Conservation (phyloP, 2,888 invertebrate species). For the Heliconius hortense region DNA sequence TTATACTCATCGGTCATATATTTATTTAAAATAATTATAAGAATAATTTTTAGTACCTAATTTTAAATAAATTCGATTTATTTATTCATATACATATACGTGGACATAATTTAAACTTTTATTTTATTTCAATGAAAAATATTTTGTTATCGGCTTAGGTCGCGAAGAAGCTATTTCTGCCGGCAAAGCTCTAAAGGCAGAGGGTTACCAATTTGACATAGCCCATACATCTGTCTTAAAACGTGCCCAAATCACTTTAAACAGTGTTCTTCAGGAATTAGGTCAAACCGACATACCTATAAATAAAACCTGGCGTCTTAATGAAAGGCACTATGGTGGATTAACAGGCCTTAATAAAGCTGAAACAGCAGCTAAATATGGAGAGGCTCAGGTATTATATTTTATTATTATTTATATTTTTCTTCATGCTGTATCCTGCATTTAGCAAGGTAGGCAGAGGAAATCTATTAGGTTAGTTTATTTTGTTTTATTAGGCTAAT, state of each 20-base stretch:
- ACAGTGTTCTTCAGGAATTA: slow-evolving; percentile 85
- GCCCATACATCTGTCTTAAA: slow-evolving; percentile 91
- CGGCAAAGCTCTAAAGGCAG: slow-evolving; percentile 87
- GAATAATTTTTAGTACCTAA: neutral
- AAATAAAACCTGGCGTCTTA: slow-evolving; percentile 90
- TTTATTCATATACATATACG: neutral
- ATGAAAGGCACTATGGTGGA: slow-evolving; percentile 94
- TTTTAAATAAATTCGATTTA: neutral
- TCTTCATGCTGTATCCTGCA: no score
- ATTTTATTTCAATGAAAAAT: neutral
- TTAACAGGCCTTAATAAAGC: slow-evolving; percentile 92
- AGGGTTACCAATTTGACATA: slow-evolving; percentile 87
- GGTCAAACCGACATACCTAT: slow-evolving; percentile 86
- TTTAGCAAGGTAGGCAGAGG: no score
- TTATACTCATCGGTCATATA: neutral
- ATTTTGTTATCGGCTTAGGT: slow-evolving; percentile 66
- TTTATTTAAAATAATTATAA: neutral
- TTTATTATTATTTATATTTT: slow-evolving; percentile 27
- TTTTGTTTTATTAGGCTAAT: no score
- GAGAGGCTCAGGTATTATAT: slow-evolving; percentile 86
- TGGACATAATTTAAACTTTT: neutral
- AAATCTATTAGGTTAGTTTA: no score
- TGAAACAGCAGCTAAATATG: slow-evolving; percentile 92
- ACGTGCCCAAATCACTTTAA: slow-evolving; percentile 88
- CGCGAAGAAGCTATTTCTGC: slow-evolving; percentile 86